phyloP scores from a whole-genome alignment of 2,113 vertebrate genomes.

The Corythaixoides concolor region DNA sequence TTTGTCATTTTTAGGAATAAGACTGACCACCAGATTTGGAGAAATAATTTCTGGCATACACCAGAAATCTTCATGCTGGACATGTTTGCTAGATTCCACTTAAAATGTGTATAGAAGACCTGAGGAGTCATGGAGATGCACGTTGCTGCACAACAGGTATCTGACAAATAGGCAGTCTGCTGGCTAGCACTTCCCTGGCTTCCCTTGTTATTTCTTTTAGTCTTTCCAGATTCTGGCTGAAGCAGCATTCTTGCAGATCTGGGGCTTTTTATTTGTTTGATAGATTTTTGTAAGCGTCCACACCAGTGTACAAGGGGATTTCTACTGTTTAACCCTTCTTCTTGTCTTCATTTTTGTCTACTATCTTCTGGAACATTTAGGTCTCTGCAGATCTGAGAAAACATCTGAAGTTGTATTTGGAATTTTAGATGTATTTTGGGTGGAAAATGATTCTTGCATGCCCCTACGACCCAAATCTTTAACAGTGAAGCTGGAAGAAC shows the following conservation, averaged over 20 bases:
- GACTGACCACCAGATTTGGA: not conserved
- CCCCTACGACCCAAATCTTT: not conserved
- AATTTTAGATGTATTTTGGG: not conserved
- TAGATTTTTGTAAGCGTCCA: not conserved
- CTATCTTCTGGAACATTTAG: not conserved
- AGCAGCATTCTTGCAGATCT: not conserved
- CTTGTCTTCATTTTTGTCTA: not conserved
- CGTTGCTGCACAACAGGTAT: not conserved
- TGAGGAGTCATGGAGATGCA: not conserved
- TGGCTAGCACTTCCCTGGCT: not conserved
- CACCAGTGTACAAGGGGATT: not conserved
- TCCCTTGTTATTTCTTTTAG: not conserved
- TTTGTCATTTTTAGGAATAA: not conserved
- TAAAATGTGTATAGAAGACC: accelerated
- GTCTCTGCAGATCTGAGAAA: not conserved
- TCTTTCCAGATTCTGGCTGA: not conserved
- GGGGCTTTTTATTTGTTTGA: not conserved
- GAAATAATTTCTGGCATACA: not conserved
- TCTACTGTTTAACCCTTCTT: not conserved
- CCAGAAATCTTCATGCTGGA: not conserved
- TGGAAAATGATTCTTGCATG: not conserved
- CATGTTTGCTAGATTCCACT: not conserved
- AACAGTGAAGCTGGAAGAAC: not conserved
- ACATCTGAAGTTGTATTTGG: not conserved
- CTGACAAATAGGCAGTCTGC: not conserved